phyloP scores from a whole-genome alignment of 1,140 invertebrate genomes.

The Drosophila oshimai region DNA sequence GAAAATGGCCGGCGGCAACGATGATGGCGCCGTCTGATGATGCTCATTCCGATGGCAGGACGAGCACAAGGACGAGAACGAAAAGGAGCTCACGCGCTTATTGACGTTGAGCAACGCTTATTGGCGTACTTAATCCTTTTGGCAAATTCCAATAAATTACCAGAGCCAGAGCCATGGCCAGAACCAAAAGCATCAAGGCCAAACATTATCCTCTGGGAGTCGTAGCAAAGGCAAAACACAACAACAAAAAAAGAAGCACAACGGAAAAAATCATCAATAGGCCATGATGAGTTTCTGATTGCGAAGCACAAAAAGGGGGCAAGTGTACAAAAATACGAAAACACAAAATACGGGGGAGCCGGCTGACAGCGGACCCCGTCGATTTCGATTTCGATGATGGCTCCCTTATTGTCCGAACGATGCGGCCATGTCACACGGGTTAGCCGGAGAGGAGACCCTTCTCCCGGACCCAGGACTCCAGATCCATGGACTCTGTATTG shows the following conservation, averaged over 20 bases:
- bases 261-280: conserved; percentile 72
- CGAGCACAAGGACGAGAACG: background rate
- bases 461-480: too few species aligned
- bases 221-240: background rate
- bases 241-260: background rate
- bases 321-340: background rate
- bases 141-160: conserved; percentile 80
- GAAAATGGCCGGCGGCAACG: conserved; percentile 22
- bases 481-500: background rate
- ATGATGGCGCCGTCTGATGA: conserved; percentile 20
- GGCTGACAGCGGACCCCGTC: conserved; percentile 19
- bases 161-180: conserved; percentile 29
- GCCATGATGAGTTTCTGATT: conserved; percentile 81
- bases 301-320: conserved; percentile 54
- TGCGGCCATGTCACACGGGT: conserved; percentile 40
- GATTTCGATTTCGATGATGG: too few species aligned
- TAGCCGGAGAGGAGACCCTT: conserved; percentile 1
- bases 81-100: conserved; percentile 42
- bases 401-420: conserved; percentile 40
- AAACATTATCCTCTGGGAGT: conserved; percentile 13
- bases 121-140: conserved; percentile 80
- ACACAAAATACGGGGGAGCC: background rate
- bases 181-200: conserved; percentile 20
- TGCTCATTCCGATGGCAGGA: conserved; percentile 4
- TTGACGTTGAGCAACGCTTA: conserved; percentile 78